Evolutionary conservation across 2,113 vertebrate species (phyloP).

Genomic region (Sclerurus mexicanus): DNA sequence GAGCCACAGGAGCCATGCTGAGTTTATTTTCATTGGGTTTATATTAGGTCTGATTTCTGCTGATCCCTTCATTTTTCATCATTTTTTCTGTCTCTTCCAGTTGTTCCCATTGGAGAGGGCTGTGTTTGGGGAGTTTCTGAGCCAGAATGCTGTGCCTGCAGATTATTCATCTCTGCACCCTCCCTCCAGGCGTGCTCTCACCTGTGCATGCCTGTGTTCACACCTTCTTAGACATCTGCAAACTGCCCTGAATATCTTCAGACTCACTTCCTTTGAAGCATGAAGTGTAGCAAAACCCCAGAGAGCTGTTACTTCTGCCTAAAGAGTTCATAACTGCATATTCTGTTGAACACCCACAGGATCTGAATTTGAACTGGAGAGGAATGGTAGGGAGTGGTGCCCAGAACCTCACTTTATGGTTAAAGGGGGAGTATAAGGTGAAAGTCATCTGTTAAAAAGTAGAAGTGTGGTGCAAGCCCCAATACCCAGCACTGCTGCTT

Average conservation of each 20-base stretch:
- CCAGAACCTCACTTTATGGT: neutral
- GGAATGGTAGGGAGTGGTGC: neutral
- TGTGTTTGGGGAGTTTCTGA: neutral
- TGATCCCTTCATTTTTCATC: slow-evolving; percentile 40
- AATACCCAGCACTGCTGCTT: neutral
- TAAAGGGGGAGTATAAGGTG: neutral
- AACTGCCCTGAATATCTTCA: neutral
- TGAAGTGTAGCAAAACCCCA: neutral
- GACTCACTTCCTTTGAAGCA: neutral
- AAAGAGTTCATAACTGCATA: neutral
- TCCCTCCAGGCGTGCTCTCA: neutral
- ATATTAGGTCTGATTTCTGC: slow-evolving; percentile 38
- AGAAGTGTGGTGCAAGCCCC: neutral
- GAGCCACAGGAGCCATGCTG: slow-evolving; percentile 21
- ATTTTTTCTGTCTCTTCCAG: neutral
- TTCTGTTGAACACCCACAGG: neutral
- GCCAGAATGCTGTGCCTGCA: neutral
- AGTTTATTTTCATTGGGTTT: slow-evolving; percentile 41
- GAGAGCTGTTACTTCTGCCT: neutral
- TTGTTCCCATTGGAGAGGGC: neutral
- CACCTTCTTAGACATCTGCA: neutral
- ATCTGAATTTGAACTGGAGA: neutral
- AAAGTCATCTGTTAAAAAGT: neutral
- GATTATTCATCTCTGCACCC: neutral
- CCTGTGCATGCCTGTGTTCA: neutral